phyloP scores from a whole-genome alignment of 2,113 vertebrate genomes.

The Cheilinus undulatus region DNA sequence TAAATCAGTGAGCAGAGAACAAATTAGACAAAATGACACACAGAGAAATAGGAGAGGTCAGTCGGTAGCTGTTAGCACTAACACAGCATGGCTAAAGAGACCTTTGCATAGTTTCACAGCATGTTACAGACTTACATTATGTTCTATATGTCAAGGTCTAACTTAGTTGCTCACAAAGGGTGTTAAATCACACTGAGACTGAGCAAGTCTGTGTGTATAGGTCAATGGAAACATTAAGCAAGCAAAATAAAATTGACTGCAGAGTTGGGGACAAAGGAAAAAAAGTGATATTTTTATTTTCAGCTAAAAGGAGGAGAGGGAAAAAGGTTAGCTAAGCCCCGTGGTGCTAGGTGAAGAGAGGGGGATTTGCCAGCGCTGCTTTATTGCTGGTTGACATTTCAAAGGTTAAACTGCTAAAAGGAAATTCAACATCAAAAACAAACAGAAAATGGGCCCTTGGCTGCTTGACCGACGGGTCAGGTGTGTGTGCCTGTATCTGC shows the following conservation, averaged over 20 bases:
- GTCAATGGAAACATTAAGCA: slow-evolving; percentile 48
- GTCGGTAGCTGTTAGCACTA: slow-evolving; percentile 36
- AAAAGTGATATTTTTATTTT: slow-evolving; percentile 65
- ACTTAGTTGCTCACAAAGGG: background rate
- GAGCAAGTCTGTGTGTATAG: slow-evolving; percentile 40
- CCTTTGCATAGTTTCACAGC: slow-evolving; percentile 19
- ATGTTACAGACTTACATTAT: slow-evolving; percentile 11
- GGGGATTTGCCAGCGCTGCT: slow-evolving; percentile 74
- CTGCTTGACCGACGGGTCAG: slow-evolving; percentile 69
- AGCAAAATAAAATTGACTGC: slow-evolving; percentile 30
- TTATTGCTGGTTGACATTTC: slow-evolving; percentile 86
- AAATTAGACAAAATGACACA: slow-evolving; percentile 69
- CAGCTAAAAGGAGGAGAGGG: slow-evolving; percentile 37
- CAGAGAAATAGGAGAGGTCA: slow-evolving; percentile 50
- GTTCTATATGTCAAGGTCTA: slow-evolving; percentile 19
- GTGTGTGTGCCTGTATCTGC: slow-evolving; percentile 47
- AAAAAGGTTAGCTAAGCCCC: slow-evolving; percentile 81
- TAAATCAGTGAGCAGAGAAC: slow-evolving; percentile 54
- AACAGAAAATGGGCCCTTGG: slow-evolving; percentile 77
- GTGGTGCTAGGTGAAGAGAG: slow-evolving; percentile 74
- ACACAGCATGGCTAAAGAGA: slow-evolving; percentile 21
- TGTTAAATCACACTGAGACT: slow-evolving; percentile 17
- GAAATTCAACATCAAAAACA: slow-evolving; percentile 82
- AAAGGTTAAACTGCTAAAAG: slow-evolving; percentile 88
- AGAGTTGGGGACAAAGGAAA: slow-evolving; percentile 38